These are phyloP conservation scores for Cheiracanthium punctorium DNA, from an alignment of 2,888 invertebrate species.

Conservation along the genomic window DNA sequence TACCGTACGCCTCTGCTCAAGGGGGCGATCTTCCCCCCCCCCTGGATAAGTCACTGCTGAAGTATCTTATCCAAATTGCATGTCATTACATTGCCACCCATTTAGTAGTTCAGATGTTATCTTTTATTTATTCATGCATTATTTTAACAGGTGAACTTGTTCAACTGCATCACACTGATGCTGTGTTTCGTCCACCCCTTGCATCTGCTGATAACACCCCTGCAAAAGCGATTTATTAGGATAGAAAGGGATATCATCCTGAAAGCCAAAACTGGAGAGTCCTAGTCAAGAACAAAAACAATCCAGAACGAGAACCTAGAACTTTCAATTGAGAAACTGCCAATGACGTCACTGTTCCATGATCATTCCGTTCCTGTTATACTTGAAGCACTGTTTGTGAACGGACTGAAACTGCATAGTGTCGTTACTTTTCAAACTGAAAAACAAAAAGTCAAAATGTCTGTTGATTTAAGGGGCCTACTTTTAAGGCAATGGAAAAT, in stretches of 20 bases:
- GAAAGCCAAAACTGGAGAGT: conserved; percentile 23
- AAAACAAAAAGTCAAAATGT: too few relatives aligned
- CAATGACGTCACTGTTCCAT: neutral
- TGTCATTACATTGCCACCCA: too few relatives aligned
- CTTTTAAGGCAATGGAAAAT: too few relatives aligned
- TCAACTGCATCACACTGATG: conserved; percentile 66
- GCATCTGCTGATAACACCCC: conserved; percentile 69
- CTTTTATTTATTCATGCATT: neutral
- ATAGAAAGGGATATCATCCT: conserved; percentile 59
- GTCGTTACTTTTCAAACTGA: too few relatives aligned
- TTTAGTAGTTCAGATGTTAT: neutral
- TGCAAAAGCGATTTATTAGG: conserved; percentile 64
- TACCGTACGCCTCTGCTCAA: too few relatives aligned
- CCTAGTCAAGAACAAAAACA: conserved; percentile 39
- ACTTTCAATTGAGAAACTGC: neutral
- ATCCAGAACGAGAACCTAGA: neutral
- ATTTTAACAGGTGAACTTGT: conserved; percentile 71
- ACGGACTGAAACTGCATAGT: too few relatives aligned
- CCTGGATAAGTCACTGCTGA: too few relatives aligned
- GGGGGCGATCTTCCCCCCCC: too few relatives aligned
- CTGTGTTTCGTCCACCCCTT: conserved; percentile 71
- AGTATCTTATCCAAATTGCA: too few relatives aligned
- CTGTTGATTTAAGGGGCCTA: too few relatives aligned
- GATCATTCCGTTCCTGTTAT: too few relatives aligned
- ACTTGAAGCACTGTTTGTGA: too few relatives aligned